Conservation (phyloP, 2,113 vertebrate genomes). For the Lathamus discolor region DNA sequence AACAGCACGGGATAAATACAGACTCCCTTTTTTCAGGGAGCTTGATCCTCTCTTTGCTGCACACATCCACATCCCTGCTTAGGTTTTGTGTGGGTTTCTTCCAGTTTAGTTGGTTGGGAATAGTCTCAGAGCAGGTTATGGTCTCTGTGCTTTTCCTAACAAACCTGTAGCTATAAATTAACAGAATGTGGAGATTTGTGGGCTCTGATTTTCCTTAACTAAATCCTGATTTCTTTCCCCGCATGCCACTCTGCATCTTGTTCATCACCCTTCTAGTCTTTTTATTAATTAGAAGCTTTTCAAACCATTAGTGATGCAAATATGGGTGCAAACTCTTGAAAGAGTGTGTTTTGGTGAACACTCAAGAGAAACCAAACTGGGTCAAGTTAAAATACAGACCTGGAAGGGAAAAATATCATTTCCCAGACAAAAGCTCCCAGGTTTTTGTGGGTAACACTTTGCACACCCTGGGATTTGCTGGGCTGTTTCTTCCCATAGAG, state of each 20-base stretch:
- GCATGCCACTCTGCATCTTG: fast-evolving
- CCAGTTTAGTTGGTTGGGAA: background rate
- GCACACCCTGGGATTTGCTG: background rate
- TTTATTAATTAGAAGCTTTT: background rate
- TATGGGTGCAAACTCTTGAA: background rate
- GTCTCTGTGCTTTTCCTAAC: background rate
- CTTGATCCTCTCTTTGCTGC: background rate
- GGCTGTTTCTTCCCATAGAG: background rate
- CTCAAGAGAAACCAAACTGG: background rate
- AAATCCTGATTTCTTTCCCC: background rate
- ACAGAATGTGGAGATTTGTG: background rate
- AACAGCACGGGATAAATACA: background rate
- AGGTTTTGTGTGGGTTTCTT: background rate
- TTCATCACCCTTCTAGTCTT: background rate
- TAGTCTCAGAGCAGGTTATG: background rate
- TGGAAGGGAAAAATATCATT: background rate
- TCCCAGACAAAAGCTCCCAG: fast-evolving
- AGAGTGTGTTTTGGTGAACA: background rate
- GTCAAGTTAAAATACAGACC: background rate
- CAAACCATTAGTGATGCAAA: background rate
- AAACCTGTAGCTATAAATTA: background rate
- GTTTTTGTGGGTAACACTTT: background rate
- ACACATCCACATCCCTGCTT: fast-evolving
- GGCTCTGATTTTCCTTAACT: background rate
- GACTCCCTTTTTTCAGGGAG: fast-evolving